Evolutionary conservation across 2,888 invertebrate genomes (phyloP).

Genomic region (Drepanosiphum platanoidis): DNA sequence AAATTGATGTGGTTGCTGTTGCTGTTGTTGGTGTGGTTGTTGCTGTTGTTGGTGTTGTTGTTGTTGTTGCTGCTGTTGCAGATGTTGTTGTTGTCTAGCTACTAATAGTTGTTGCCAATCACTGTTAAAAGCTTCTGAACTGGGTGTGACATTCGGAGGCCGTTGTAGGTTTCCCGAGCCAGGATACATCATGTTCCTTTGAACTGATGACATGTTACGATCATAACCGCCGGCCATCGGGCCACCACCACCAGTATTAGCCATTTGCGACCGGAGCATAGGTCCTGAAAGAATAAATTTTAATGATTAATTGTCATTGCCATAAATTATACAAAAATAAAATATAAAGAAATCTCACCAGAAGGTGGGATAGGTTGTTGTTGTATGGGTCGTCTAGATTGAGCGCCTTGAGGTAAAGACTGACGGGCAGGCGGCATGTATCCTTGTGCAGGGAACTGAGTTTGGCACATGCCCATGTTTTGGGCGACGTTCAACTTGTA

Average conservation of each 20-base stretch:
- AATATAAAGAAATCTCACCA: constrained; percentile 32
- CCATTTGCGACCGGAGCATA: constrained; percentile 55
- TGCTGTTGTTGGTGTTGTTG: constrained; percentile 8
- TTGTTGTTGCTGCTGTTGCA: constrained; percentile 62
- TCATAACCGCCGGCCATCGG: constrained; percentile 42
- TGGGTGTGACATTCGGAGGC: constrained; percentile 57
- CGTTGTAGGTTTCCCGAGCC: constrained; percentile 45
- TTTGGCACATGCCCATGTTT: constrained; percentile 61
- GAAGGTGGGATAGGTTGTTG: constrained; percentile 56
- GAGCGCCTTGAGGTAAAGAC: constrained; percentile 48
- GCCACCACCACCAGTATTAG: constrained; percentile 48
- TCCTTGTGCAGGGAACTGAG: constrained; percentile 36
- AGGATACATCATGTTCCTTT: constrained; percentile 48
- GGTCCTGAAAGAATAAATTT: constrained; percentile 17
- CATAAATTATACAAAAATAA: not conserved
- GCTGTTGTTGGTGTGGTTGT: constrained; percentile 46
- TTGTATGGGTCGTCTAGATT: constrained; percentile 51
- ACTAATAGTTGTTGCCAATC: constrained; percentile 63
- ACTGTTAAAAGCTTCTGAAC: constrained; percentile 55
- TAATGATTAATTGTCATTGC: not conserved
- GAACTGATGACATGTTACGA: constrained; percentile 50
- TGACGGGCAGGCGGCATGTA: constrained; percentile 49
- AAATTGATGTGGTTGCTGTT: constrained; percentile 60
- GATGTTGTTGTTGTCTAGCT: constrained; percentile 62
- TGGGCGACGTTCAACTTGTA: constrained; percentile 63